Evolutionary conservation across 2,888 invertebrate genomes (phyloP).

Genomic region (Amblyjoppa fuscipennis): DNA sequence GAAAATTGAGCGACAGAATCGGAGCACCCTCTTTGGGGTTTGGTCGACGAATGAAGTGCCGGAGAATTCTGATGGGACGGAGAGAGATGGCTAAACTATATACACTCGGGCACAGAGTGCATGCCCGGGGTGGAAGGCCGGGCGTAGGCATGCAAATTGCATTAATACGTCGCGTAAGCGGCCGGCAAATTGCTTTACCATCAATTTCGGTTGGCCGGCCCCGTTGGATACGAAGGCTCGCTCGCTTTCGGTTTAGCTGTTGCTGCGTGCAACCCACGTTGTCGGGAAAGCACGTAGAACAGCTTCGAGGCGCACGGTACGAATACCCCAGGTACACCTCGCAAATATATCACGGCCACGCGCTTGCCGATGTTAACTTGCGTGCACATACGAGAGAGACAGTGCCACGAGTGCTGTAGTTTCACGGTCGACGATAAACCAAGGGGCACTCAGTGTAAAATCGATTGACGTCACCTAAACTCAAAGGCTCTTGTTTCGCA

Average conservation of each 20-base stretch:
- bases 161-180: constrained; percentile 81
- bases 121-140: constrained; percentile 37
- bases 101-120: constrained; percentile 39
- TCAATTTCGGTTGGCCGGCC: constrained; percentile 75
- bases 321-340: constrained; percentile 23
- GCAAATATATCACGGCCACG: constrained; percentile 42
- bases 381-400: neutral
- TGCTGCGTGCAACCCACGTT: constrained; percentile 28
- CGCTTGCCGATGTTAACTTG: constrained; percentile 33
- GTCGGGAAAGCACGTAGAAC: constrained; percentile 20
- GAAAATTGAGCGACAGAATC: constrained; percentile 20
- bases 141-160: constrained; percentile 78
- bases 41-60: constrained; percentile 1
- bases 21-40: neutral
- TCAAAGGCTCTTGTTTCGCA: constrained; percentile 21
- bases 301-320: constrained; percentile 24
- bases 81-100: constrained; percentile 28
- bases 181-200: constrained; percentile 80
- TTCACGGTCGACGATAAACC: constrained; percentile 1
- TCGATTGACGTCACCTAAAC: constrained; percentile 16
- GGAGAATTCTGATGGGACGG: neutral
- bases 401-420: constrained; percentile 20
- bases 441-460: constrained; percentile 12
- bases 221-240: constrained; percentile 61
- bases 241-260: constrained; percentile 45